A percentile compares a stretch with the other conserved stretches of the same genome.
phyloP scores from a whole-genome alignment of 2,113 vertebrate species.

The Phyllostomus hastatus region DNA sequence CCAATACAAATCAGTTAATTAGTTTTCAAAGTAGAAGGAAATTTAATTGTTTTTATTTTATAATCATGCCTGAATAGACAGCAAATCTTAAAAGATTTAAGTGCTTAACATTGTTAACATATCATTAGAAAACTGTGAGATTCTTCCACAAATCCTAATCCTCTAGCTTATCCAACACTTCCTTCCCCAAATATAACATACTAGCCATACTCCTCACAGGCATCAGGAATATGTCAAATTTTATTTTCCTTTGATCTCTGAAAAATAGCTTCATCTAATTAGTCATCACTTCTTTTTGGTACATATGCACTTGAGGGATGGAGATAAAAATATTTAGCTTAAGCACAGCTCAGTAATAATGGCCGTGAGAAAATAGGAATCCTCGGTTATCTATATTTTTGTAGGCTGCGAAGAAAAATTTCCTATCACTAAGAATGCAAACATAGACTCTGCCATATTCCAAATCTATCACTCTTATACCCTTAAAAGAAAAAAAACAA shows the following conservation, averaged over 20 bases:
- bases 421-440: not conserved
- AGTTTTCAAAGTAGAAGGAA: constrained; percentile 1
- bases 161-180: not conserved
- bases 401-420: constrained; percentile 1
- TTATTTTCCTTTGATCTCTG: constrained; percentile 33
- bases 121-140: constrained; percentile 23
- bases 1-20: not conserved
- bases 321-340: not conserved
- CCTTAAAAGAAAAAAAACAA: not conserved
- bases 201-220: not conserved
- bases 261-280: constrained; percentile 53
- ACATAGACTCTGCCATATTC: not conserved
- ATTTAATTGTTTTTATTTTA: constrained; percentile 15
- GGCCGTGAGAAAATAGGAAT: not conserved
- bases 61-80: not conserved
- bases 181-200: constrained; percentile 16
- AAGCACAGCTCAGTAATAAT: not conserved
- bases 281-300: constrained; percentile 27
- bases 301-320: not conserved
- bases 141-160: constrained; percentile 39
- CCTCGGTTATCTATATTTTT: not conserved
- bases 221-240: not conserved
- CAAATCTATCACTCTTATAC: not conserved
- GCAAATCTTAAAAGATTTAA: not conserved
- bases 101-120: not conserved